Conservation (phyloP, 2,113 vertebrate genomes). For the Hemiscyllium ocellatum region DNA sequence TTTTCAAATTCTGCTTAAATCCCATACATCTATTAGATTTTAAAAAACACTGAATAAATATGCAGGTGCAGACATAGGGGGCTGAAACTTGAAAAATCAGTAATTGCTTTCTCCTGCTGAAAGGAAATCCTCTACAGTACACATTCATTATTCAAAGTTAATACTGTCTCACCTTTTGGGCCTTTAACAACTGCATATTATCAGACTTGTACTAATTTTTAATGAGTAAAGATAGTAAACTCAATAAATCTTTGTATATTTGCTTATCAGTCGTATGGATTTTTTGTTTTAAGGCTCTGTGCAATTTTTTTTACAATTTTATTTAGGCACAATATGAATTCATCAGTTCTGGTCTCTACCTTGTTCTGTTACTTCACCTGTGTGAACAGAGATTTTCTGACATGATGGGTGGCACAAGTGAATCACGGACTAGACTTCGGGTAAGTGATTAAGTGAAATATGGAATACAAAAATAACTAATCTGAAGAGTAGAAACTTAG, state of each 20-base stretch:
- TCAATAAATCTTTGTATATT: conserved; percentile 54
- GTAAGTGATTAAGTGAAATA: conserved; percentile 58
- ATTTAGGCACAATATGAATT: conserved; percentile 90
- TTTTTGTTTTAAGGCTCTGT: conserved; percentile 45
- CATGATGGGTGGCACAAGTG: conserved; percentile 81
- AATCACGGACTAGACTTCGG: conserved; percentile 74
- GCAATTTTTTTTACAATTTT: conserved; percentile 42
- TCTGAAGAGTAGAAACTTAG: neutral
- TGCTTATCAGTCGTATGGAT: conserved; percentile 47
- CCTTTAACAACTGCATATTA: too few species aligned
- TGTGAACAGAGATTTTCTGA: conserved; percentile 95
- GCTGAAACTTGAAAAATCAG: too few species aligned
- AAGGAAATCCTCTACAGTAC: too few species aligned
- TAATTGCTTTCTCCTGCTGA: too few species aligned
- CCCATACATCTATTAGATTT: too few species aligned
- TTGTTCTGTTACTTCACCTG: conserved; percentile 91
- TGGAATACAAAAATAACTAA: neutral
- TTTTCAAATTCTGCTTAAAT: too few species aligned
- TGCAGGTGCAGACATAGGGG: too few species aligned
- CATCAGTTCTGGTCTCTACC: conserved; percentile 93
- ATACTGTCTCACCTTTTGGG: too few species aligned
- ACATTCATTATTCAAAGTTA: too few species aligned
- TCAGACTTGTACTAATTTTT: neutral
- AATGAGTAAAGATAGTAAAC: too few species aligned
- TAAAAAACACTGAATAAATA: too few species aligned